phyloP scores from a whole-genome alignment of 23 tunicate species.

The Trididemnum clinides region DNA sequence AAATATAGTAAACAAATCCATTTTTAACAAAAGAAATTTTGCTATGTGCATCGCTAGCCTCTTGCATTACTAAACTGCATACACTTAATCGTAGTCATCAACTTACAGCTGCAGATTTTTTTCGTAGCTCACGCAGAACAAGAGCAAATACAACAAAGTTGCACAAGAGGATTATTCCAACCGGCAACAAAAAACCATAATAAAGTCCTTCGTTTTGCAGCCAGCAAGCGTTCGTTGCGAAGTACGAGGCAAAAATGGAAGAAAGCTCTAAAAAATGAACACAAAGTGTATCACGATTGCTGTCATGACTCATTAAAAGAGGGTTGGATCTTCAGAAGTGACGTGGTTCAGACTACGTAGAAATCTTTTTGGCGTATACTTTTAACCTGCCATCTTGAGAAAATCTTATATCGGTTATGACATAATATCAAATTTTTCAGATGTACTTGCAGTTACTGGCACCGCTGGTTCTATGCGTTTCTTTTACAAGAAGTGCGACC shows the following conservation, averaged over 20 bases:
- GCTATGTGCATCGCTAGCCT: no score
- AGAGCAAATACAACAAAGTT: neutral
- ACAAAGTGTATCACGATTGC: neutral
- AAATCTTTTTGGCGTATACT: no score
- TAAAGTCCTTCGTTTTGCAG: neutral
- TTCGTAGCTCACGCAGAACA: neutral
- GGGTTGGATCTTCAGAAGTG: neutral
- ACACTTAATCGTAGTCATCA: no score
- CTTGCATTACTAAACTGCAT: no score
- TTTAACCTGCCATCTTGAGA: no score
- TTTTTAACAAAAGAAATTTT: no score
- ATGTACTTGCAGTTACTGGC: no score
- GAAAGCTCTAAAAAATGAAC: neutral
- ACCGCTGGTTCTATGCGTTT: no score
- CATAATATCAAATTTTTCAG: no score
- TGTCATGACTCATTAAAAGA: neutral
- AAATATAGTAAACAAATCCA: no score
- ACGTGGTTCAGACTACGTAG: neutral
- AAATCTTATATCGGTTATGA: no score
- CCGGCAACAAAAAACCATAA: slow-evolving; percentile 25
- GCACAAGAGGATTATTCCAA: neutral
- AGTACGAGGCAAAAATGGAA: neutral
- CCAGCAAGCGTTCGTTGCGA: slow-evolving; percentile 11
- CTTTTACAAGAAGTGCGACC: no score
- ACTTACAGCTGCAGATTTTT: neutral